Percentiles rank a stretch among this genome's conserved stretches.
These are phyloP conservation scores for Lagopus leucura DNA, from an alignment of 2,113 vertebrate genomes.

Conservation along the genomic window DNA sequence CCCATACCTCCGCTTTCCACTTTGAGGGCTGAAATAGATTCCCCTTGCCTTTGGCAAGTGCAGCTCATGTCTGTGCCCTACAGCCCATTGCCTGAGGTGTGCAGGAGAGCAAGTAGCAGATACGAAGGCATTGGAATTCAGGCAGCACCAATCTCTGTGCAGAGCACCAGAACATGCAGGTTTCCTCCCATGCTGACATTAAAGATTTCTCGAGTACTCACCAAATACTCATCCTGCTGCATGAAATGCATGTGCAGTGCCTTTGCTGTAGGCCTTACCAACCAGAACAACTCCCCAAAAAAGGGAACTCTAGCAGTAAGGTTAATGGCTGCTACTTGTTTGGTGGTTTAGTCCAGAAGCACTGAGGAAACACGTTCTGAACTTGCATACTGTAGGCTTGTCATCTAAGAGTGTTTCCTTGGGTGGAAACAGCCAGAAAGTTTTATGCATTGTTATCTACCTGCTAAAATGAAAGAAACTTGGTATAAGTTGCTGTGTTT, in stretches of 20 bases:
- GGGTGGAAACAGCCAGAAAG: background rate
- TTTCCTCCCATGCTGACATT: background rate
- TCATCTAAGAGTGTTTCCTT: background rate
- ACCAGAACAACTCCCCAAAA: background rate
- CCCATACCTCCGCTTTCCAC: background rate
- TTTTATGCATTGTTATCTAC: background rate
- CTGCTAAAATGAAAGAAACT: background rate
- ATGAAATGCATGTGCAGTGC: background rate
- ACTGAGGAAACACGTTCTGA: background rate
- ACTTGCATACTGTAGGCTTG: rapidly evolving
- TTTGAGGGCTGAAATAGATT: constrained; percentile 54
- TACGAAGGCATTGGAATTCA: constrained; percentile 1
- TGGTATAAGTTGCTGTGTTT: background rate
- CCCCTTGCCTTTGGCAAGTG: background rate
- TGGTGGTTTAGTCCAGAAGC: background rate
- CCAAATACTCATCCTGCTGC: background rate
- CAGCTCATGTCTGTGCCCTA: background rate
- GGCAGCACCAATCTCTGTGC: background rate
- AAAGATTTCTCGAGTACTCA: background rate
- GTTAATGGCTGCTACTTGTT: background rate
- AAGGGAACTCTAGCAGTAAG: background rate
- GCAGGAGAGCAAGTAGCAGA: background rate
- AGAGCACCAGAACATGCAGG: background rate
- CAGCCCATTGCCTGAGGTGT: background rate
- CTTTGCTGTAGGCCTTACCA: background rate